Evolutionary conservation across 1,140 invertebrate genomes (phyloP).

Genomic region (Dendrolimus kikuchii): DNA sequence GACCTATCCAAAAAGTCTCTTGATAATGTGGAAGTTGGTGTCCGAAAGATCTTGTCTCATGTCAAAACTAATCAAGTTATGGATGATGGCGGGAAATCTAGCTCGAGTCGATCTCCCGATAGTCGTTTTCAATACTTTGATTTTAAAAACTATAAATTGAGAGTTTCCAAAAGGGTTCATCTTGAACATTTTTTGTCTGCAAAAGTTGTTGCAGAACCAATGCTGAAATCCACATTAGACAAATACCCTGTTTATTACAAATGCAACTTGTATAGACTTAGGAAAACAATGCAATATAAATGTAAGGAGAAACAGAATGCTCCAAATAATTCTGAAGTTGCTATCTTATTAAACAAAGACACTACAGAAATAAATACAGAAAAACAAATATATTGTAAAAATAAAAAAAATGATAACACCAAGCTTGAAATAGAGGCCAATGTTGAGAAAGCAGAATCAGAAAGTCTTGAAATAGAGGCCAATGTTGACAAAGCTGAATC

Average conservation of each 20-base stretch:
- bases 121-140: constrained; percentile 24
- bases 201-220: constrained; percentile 35
- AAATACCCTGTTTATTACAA: constrained; percentile 52
- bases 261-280: constrained; percentile 38
- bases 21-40: constrained; percentile 52
- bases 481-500: too few relatives aligned
- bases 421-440: too few relatives aligned
- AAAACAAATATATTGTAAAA: neutral
- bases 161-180: constrained; percentile 39
- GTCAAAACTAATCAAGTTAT: constrained; percentile 23
- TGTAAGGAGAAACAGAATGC: neutral
- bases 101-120: constrained; percentile 3
- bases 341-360: too few relatives aligned
- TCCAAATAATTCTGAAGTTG: neutral
- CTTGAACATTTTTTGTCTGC: constrained; percentile 48
- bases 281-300: constrained; percentile 11
- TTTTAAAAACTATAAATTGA: constrained; percentile 36
- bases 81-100: constrained; percentile 28
- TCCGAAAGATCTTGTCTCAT: constrained; percentile 37
- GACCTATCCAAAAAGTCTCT: constrained; percentile 62
- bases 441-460: too few relatives aligned
- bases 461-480: too few relatives aligned
- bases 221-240: constrained; percentile 31
- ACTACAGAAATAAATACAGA: too few relatives aligned
- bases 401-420: too few relatives aligned